A percentile compares a stretch with the other conserved stretches of the same genome.
These are phyloP conservation scores for Clarias gariepinus DNA, from an alignment of 2,113 vertebrate genomes.

Conservation along the genomic window DNA sequence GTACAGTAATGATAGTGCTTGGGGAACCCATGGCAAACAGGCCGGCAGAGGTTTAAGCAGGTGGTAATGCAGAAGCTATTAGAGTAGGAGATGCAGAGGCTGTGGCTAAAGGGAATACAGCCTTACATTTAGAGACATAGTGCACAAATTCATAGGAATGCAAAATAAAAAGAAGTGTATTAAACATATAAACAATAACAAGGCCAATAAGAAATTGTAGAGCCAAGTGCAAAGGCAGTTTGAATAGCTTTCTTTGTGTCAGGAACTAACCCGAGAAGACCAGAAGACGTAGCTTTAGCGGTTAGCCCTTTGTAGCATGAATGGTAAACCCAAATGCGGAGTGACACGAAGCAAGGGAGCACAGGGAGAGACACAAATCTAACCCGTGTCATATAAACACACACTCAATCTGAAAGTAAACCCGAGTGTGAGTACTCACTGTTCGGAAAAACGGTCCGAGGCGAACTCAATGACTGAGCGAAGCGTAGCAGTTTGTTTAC, in stretches of 20 bases:
- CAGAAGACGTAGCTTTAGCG: too few species aligned
- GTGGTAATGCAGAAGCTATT: background rate
- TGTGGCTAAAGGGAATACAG: background rate
- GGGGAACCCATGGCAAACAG: background rate
- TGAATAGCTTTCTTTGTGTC: background rate
- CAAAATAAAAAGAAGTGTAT: background rate
- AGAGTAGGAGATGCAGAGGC: background rate
- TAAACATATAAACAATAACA: background rate
- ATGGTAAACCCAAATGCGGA: too few species aligned
- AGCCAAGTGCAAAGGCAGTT: background rate
- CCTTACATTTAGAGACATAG: background rate
- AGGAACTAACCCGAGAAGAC: too few species aligned
- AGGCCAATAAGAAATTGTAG: background rate
- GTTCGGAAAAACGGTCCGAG: too few species aligned
- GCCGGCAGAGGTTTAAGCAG: background rate
- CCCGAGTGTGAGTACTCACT: too few species aligned
- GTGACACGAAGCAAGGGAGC: too few species aligned
- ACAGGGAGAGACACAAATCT: too few species aligned
- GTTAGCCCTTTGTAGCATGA: too few species aligned
- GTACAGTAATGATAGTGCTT: background rate
- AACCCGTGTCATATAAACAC: too few species aligned
- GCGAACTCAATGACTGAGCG: too few species aligned
- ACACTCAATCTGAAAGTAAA: too few species aligned
- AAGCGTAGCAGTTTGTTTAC: too few species aligned
- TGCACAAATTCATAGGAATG: background rate